These are phyloP conservation scores for Zosterops hypoxanthus DNA, from an alignment of 2,113 vertebrate species.

Conservation along the genomic window DNA sequence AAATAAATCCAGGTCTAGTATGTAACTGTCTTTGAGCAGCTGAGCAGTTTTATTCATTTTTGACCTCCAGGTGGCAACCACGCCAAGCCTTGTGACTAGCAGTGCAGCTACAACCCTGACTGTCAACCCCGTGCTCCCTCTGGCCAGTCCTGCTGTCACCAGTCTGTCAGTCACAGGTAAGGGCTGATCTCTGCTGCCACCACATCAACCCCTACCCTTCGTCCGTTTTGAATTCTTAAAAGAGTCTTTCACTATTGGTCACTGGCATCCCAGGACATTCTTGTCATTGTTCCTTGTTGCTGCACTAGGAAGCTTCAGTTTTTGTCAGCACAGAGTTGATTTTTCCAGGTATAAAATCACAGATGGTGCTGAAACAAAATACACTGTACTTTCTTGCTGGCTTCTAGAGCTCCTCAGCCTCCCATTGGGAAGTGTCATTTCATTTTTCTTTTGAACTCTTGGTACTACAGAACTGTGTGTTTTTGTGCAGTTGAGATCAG, in stretches of 20 bases:
- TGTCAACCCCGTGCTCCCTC: slow-evolving; percentile 93
- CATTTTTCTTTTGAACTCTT: neutral
- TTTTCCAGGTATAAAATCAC: neutral
- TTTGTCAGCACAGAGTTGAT: neutral
- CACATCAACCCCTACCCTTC: neutral
- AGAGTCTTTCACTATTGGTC: neutral
- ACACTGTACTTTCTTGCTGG: neutral
- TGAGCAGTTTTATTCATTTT: slow-evolving; percentile 36
- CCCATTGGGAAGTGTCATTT: neutral
- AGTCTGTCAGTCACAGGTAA: slow-evolving; percentile 90
- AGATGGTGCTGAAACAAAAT: neutral
- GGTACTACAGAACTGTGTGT: neutral
- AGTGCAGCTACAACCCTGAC: slow-evolving; percentile 94
- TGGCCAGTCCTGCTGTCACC: slow-evolving; percentile 88
- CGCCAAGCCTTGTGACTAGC: slow-evolving; percentile 97
- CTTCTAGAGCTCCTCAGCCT: neutral
- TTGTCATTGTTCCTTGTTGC: neutral
- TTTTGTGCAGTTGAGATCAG: neutral
- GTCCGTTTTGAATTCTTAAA: neutral
- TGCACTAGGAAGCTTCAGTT: neutral
- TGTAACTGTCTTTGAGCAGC: neutral
- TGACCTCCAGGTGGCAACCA: slow-evolving; percentile 89
- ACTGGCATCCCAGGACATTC: neutral
- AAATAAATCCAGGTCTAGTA: neutral
- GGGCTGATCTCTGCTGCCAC: neutral